Conservation (phyloP, 2,113 vertebrate genomes). For the Elachura formosa region DNA sequence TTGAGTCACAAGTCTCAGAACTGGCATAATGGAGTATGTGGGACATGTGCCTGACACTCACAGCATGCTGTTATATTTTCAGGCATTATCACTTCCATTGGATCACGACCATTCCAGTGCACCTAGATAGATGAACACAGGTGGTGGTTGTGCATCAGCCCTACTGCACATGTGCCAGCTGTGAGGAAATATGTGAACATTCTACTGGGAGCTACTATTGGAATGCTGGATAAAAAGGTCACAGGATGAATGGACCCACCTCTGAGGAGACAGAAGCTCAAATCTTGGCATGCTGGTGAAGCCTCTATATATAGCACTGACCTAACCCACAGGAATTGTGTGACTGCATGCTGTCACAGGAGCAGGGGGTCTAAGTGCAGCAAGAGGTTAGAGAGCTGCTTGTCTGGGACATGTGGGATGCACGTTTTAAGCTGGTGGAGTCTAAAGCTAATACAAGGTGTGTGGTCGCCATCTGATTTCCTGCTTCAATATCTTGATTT, state of each 20-base stretch:
- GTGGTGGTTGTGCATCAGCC: background rate
- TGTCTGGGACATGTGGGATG: background rate
- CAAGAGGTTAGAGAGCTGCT: background rate
- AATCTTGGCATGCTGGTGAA: background rate
- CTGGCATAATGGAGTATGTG: background rate
- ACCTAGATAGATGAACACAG: background rate
- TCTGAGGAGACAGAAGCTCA: background rate
- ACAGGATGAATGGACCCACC: accelerated
- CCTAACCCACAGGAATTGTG: background rate
- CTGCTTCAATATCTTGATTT: background rate
- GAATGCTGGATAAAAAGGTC: background rate
- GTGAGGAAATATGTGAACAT: background rate
- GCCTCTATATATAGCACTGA: background rate
- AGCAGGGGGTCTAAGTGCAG: background rate
- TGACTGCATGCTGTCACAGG: background rate
- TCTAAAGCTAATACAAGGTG: background rate
- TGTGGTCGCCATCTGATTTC: background rate
- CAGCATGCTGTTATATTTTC: background rate
- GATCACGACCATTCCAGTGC: background rate
- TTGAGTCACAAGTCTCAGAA: background rate
- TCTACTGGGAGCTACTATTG: background rate
- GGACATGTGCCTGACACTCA: background rate
- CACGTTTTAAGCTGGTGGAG: background rate
- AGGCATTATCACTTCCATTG: background rate
- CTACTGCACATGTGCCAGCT: background rate